These are phyloP conservation scores for Buceros bicornis DNA, from an alignment of 2,797 vertebrate species.

Conservation along the genomic window DNA sequence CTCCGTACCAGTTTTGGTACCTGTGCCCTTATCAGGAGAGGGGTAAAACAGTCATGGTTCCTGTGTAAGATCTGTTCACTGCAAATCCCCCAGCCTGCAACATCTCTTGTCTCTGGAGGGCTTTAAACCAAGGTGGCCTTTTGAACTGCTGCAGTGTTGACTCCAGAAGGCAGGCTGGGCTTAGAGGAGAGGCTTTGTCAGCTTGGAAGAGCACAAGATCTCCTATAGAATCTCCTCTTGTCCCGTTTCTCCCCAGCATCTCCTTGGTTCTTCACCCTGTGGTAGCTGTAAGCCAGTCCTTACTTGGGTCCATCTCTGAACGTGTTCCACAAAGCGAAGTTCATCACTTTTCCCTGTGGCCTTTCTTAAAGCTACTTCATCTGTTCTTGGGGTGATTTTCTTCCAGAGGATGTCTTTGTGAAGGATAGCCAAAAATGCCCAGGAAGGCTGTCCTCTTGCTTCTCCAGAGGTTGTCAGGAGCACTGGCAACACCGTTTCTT, in stretches of 20 bases:
- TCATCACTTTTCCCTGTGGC: neutral
- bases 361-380: neutral
- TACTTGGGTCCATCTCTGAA: neutral
- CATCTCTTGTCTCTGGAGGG: neutral
- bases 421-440: neutral
- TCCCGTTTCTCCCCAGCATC: neutral
- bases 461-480: neutral
- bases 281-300: rapidly evolving
- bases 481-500: rapidly evolving
- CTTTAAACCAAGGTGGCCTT: neutral
- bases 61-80: neutral
- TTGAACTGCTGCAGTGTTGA: neutral
- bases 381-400: neutral
- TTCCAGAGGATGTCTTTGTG: neutral
- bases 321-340: neutral
- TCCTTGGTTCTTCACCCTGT: neutral
- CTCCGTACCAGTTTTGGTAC: neutral
- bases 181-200: neutral
- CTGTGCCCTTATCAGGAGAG: neutral
- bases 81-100: neutral
- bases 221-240: neutral
- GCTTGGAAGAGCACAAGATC: neutral
- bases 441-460: neutral
- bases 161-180: neutral
- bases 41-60: neutral